Percentiles rank a stretch among this genome's conserved stretches.
phyloP scores from a whole-genome alignment of 2,797 vertebrate genomes.

The Podarcis lilfordi region DNA sequence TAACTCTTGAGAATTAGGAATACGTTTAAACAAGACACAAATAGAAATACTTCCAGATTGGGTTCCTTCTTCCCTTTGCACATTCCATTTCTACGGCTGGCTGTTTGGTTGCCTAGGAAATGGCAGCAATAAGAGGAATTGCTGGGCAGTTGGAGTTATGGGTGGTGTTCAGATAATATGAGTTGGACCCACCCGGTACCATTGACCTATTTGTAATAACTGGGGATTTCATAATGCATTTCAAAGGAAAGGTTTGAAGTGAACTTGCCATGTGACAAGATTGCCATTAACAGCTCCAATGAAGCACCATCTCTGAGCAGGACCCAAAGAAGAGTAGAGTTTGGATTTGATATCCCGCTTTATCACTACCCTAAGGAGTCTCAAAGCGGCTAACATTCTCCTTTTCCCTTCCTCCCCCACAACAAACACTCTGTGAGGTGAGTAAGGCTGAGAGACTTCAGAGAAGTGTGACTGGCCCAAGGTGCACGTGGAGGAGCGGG shows the following conservation, averaged over 20 bases:
- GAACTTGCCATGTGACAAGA: not conserved
- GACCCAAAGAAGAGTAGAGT: not conserved
- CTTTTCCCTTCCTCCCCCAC: too few relatives aligned
- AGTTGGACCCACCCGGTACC: not conserved
- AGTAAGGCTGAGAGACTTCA: too few relatives aligned
- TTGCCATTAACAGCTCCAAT: not conserved
- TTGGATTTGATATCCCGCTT: too few relatives aligned
- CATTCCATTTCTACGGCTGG: not conserved
- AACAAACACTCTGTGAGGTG: too few relatives aligned
- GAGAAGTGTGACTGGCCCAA: too few relatives aligned
- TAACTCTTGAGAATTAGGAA: constrained; percentile 20
- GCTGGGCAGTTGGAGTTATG: not conserved
- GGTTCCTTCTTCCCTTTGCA: not conserved
- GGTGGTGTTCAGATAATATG: not conserved
- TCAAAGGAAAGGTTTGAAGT: not conserved
- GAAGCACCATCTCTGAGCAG: not conserved
- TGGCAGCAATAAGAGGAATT: not conserved
- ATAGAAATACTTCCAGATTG: constrained; percentile 8
- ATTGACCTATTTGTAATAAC: not conserved
- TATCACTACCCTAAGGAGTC: too few relatives aligned
- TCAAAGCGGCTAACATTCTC: too few relatives aligned
- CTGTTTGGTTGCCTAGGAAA: constrained; percentile 4
- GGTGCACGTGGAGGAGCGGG: too few relatives aligned
- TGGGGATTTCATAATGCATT: not conserved
- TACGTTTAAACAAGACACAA: not conserved